Base-by-base conservation (phyloP, 2,888 invertebrate genomes). In the Mimas tiliae region DNA sequence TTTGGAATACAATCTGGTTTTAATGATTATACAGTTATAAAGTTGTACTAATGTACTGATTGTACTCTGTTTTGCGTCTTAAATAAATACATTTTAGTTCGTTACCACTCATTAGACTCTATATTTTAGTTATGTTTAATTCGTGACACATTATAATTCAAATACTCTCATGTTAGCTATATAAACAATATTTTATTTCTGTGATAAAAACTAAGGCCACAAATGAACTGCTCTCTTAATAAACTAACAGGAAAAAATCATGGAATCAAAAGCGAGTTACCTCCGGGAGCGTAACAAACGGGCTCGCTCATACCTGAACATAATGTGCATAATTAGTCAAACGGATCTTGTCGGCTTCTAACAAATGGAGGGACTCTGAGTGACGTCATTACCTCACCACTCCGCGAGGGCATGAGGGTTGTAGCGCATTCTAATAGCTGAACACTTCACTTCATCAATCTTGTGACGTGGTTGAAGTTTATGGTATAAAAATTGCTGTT, bases 301-400 rank as follows among this genome's bases (percentile, higher is more conserved):
- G 52, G 52, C 14, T 27, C 52, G 21, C 14, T 58, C 11, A 58
- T 42, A 58, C 42, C 42, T 58, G 58, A 38, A 58, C 38, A 38
- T 58, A 58, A 58, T 42, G 58, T 58, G 12, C 12, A 58, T 58
- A 42, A 58, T 58, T 58, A 58, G 58, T 38, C 55, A 38, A 48
- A 16, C 19, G 11, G 27, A 19, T 19, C 38, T 42, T 19, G 38
- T 33, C 38, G 38, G 58, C 16, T 16, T 11, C 55, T 42, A 34
- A 58, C 11, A 16, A 6, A 58, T 6, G 38, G 21, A 11, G 58
- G 19, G 19, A 34, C 50, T 50, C 19, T 0, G 8, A 50, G 50
- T 50, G 19, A 50, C 50, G 50, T 33, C 50, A 19, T 16, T 52
- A 33, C 58, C 19, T 38, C 11, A 1, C 6, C 19, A 16, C 50